Percentiles rank a stretch among this genome's conserved stretches.
These are phyloP conservation scores for Leptopilina myrica DNA, from an alignment of 2,888 invertebrate genomes.

Conservation along the genomic window DNA sequence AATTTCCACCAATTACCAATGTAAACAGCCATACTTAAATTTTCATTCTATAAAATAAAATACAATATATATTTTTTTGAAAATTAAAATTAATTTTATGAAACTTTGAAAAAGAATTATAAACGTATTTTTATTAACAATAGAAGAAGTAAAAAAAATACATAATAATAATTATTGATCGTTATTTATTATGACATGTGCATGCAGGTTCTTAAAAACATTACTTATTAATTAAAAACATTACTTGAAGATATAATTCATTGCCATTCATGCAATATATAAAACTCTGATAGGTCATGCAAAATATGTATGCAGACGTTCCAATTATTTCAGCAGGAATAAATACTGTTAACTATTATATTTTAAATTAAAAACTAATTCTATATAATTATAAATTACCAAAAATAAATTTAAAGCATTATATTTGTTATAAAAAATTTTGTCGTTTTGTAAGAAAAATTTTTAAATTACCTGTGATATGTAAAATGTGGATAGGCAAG, in stretches of 20 bases:
- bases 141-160: neutral
- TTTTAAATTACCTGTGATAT: neutral
- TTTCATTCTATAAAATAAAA: slow-evolving; percentile 58
- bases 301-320: slow-evolving; percentile 61
- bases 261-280: slow-evolving; percentile 69
- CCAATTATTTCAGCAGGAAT: slow-evolving; percentile 61
- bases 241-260: slow-evolving; percentile 64
- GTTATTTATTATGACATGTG: too few relatives aligned
- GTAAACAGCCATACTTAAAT: slow-evolving; percentile 60
- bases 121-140: too few relatives aligned
- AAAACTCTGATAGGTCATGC: slow-evolving; percentile 68
- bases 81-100: too few relatives aligned
- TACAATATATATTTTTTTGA: too few relatives aligned
- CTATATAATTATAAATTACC: too few relatives aligned
- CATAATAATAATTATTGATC: too few relatives aligned
- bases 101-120: too few relatives aligned
- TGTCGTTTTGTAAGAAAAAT: neutral
- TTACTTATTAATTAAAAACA: neutral
- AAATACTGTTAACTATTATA: slow-evolving; percentile 58
- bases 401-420: too few relatives aligned
- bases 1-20: slow-evolving; percentile 65
- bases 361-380: too few relatives aligned
- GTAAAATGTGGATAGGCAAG: neutral
- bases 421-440: neutral
- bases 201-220: neutral